Base-by-base conservation (phyloP, 2,888 invertebrate species). In the Meteorus cinctellus region DNA sequence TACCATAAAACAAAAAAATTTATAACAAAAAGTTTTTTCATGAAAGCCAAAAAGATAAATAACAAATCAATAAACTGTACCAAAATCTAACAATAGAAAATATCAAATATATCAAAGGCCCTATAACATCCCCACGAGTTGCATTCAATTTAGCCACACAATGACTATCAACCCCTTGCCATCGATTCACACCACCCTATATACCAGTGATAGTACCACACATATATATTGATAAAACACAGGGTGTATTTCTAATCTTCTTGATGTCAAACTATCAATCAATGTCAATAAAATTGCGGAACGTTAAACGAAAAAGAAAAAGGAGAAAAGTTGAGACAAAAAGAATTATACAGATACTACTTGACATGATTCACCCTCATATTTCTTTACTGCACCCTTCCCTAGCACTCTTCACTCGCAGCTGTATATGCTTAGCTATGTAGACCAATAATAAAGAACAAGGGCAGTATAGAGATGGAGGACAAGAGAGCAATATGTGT, bases 341-440 rank as follows among this genome's bases (percentile, higher is more conserved):
- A 67, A 73, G 73, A 73, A 16, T 41, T 77, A 72, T 31, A 60
- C n/a, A 45, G 24, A 72, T 60, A 60, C 60, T 16, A 48, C 41
- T 45, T 59, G 59, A 74, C 67, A 74, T 59, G 59, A 6, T 55
- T 60, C 34, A 31, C 55, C 55, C 55, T 24, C 60, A 36, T 41
- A 59, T 48, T 19, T 8, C 27, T 36, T 59, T 27, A 4, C 68
- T n/a, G 14, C 55, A 14, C 60, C 34, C 36, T 68, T n/a, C 41
- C 6, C 14, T 19, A 60, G 12, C 34, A 31, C 8, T 12, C 41
- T 41, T 10, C 12, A 41, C 12, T 41, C 55, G 16, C 31, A n/a
- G 14, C n/a, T 16, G 27, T 31, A 59, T 60, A 12, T 41, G 12
- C 41, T 55, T 24, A 34, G 14, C n/a, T 27, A 27, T 69, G 8